Base-by-base conservation (phyloP, 2,888 invertebrate genomes). In the Harpagoxenus sublaevis region DNA sequence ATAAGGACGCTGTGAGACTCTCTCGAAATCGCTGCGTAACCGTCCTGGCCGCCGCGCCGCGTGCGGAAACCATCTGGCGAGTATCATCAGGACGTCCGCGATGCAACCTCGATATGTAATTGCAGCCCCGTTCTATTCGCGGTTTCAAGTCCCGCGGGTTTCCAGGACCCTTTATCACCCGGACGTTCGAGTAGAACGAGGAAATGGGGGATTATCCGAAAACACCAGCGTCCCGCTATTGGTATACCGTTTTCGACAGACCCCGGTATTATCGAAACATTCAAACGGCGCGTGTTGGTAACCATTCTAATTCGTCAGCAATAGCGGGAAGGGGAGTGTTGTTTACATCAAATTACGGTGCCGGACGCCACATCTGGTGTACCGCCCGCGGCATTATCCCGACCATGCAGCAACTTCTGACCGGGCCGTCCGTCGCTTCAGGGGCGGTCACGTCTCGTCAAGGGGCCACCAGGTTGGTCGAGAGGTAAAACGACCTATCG, bases 401-500 rank as follows among this genome's bases (percentile, higher is more conserved):
- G 68, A 15, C 60, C 53, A 23, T 23, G 23, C 23, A n/a, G 18
- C 68, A 65, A 57, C 55, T 65, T 74, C 57, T 63, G 65, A 45
- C 77, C 66, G 48, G 62, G 31, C 60, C 42, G 48, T 87, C 83
- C 86, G 86, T 86, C 86, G n/a, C 84, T 83, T 88, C 87, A 85
- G 86, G 89, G 90, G 90, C 90, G 90, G 90, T 89, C 90, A 87
- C 87, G 90, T 90, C 90, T 90, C 90, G 90, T 90, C 90, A 90
- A 85, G 86, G 71, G 88, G 90, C 90, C 90, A 90, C 90, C 90
- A 86, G 77, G 87, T 71, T 85, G 89, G 83, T 73, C 75, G 87
- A 81, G 89, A 88, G 90, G 90, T 90, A 90, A 90, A 90, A 90
- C 90, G 89, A 90, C 89, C 90, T 84, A 86, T 85, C 79, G 87